Conservation (phyloP, 2,888 invertebrate species). For the Tolmerus cingulatus region DNA sequence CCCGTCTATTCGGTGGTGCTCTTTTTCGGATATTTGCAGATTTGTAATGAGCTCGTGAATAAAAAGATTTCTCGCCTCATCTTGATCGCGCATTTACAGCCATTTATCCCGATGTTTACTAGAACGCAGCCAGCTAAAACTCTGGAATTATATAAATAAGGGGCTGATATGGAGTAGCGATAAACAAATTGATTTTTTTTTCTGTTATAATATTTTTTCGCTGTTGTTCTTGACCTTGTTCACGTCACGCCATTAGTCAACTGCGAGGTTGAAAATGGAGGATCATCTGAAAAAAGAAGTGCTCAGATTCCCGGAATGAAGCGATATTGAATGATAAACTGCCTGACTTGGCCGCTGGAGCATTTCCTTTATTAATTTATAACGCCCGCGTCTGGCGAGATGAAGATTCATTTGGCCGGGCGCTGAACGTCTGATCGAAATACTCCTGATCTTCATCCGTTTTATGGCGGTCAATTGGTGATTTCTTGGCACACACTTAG, state of each 20-base stretch:
- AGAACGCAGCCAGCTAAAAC: background rate
- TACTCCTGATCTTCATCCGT: background rate
- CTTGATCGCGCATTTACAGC: background rate
- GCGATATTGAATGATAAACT: background rate
- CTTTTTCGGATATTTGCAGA: background rate
- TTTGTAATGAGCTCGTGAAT: background rate
- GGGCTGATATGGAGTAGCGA: background rate
- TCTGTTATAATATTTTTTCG: background rate
- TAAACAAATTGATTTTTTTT: background rate
- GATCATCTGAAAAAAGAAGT: background rate
- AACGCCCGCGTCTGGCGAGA: background rate
- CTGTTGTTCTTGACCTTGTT: background rate
- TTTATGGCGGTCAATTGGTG: background rate
- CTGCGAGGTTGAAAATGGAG: background rate
- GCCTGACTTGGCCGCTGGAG: background rate
- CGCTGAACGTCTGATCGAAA: background rate
- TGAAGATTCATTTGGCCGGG: background rate
- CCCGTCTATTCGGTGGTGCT: background rate
- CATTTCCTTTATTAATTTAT: slow-evolving; percentile 25
- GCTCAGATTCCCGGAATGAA: background rate
- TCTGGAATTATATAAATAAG: background rate
- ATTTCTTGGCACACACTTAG: slow-evolving; percentile 1
- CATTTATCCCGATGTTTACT: slow-evolving; percentile 3
- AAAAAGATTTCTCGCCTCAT: background rate
- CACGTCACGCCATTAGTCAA: background rate